Evolutionary conservation across 2,888 invertebrate species (phyloP).

Genomic region (Dynastes tityus): DNA sequence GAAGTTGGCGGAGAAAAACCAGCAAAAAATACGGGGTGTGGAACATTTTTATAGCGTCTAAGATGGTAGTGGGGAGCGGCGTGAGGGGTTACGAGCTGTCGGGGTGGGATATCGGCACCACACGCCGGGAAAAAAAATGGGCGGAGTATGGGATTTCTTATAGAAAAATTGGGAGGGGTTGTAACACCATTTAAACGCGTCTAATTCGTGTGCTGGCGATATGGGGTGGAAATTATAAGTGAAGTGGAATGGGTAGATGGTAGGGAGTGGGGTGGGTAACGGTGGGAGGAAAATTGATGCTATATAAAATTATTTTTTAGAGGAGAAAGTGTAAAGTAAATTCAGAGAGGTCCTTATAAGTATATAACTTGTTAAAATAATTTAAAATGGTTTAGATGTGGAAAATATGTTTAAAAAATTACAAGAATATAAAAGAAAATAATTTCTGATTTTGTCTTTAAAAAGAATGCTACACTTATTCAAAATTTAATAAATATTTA

Average conservation of each 20-base stretch:
- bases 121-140: slow-evolving; percentile 48
- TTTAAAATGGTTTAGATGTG: no score
- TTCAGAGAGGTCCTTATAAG: no score
- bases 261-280: background rate
- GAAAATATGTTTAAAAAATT: no score
- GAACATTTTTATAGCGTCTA: slow-evolving; percentile 41
- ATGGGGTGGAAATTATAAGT: slow-evolving; percentile 15
- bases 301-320: no score
- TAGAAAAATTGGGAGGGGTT: slow-evolving; percentile 53
- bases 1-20: slow-evolving; percentile 6
- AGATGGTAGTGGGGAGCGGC: slow-evolving; percentile 45
- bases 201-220: background rate
- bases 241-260: slow-evolving; percentile 10
- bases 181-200: background rate
- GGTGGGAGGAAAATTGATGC: no score
- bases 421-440: no score
- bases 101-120: slow-evolving; percentile 2
- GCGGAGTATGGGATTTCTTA: slow-evolving; percentile 53
- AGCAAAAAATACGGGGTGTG: slow-evolving; percentile 22
- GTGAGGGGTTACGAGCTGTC: slow-evolving; percentile 32
- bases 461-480: no score
- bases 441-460: no score
- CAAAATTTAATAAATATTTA: no score
- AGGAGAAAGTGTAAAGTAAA: no score
- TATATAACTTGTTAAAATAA: no score